Conservation (phyloP, 1,140 invertebrate species). For the Uloborus diversus region DNA sequence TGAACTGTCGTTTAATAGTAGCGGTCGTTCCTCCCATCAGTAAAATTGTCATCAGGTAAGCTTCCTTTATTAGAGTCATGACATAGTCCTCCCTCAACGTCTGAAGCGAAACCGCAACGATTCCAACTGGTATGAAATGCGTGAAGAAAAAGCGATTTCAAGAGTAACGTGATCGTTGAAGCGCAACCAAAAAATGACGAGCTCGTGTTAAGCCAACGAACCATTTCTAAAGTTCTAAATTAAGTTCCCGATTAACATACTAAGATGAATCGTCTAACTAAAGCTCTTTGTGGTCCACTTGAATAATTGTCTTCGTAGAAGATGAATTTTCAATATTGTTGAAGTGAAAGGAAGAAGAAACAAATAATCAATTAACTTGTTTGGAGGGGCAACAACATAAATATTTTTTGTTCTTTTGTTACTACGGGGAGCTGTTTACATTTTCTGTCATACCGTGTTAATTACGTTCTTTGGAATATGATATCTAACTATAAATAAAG, state of each 20-base stretch:
- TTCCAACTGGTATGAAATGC: not conserved
- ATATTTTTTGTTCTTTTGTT: too few species aligned
- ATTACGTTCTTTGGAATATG: too few species aligned
- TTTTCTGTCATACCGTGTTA: too few species aligned
- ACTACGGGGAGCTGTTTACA: too few species aligned
- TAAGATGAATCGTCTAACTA: not conserved
- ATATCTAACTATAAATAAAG: too few species aligned
- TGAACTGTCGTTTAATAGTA: slow-evolving; percentile 13
- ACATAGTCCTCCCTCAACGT: not conserved
- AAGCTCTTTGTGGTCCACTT: not conserved
- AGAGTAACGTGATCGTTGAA: not conserved
- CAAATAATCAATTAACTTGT: too few species aligned
- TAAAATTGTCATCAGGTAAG: not conserved
- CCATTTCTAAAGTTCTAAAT: slow-evolving; percentile 25
- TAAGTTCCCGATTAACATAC: not conserved
- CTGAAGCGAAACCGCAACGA: not conserved
- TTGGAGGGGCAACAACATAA: too few species aligned
- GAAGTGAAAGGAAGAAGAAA: too few species aligned
- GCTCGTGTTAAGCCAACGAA: slow-evolving; percentile 11
- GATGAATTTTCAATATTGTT: too few species aligned
- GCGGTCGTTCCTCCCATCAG: slow-evolving; percentile 4
- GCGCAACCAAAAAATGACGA: not conserved
- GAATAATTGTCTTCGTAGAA: too few species aligned
- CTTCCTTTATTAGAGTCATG: not conserved
- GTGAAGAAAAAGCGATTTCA: not conserved